These are phyloP conservation scores for Ancistrus triradiatus DNA, from an alignment of 2,113 vertebrate genomes.

Conservation along the genomic window DNA sequence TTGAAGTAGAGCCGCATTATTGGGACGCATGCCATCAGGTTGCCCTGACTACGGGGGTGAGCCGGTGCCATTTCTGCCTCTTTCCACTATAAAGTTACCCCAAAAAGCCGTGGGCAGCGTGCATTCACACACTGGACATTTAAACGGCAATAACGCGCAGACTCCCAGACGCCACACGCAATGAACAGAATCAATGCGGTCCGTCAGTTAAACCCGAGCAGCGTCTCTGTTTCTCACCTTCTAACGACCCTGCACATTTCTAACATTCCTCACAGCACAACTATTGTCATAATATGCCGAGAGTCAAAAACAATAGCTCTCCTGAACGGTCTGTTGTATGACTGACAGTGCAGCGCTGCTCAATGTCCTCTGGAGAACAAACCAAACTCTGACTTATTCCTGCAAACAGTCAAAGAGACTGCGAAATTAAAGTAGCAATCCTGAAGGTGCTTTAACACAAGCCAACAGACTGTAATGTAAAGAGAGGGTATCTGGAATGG, in stretches of 20 bases:
- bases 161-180: slow-evolving; percentile 34
- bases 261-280: slow-evolving; percentile 11
- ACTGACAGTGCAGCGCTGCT: too few species aligned
- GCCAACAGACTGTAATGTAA: too few species aligned
- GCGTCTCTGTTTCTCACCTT: slow-evolving; percentile 19
- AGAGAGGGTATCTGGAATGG: too few species aligned
- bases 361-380: too few species aligned
- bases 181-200: slow-evolving; percentile 2
- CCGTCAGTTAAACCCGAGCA: slow-evolving; percentile 23
- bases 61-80: neutral
- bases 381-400: too few species aligned
- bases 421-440: too few species aligned
- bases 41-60: slow-evolving; percentile 80
- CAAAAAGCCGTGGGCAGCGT: slow-evolving; percentile 63
- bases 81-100: slow-evolving; percentile 11
- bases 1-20: slow-evolving; percentile 82
- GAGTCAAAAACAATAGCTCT: too few species aligned
- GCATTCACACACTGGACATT: slow-evolving; percentile 70
- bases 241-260: slow-evolving; percentile 9
- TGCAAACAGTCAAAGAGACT: too few species aligned
- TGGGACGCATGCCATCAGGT: slow-evolving; percentile 73
- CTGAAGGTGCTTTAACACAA: too few species aligned
- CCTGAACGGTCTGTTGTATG: too few species aligned
- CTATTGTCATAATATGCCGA: neutral
- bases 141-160: slow-evolving; percentile 64